Base-by-base conservation (phyloP, 1,140 invertebrate species). In the Lasaia peninsularis region DNA sequence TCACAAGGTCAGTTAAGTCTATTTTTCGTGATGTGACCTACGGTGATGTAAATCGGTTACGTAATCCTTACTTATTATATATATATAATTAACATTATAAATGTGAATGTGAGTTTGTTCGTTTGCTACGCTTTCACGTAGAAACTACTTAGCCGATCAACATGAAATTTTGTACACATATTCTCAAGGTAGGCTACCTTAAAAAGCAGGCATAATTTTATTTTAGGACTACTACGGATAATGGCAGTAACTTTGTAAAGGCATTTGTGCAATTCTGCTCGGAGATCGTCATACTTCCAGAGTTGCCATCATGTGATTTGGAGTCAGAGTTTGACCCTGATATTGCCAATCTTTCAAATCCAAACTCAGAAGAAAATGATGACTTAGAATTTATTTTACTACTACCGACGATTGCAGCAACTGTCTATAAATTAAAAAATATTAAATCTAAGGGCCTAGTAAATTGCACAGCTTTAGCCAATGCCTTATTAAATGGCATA, bases 401-500 rank as follows among this genome's bases (percentile, higher is more conserved):
- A 52, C 48, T 65, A 58, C 55, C 56, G 21, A 60, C 62, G 28
- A 57, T 64, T 60, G 54, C 62, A 57, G 51, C 62, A 57, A 60
- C 51, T 58, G 58, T 60, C 55, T 57, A 9, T 10, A 67, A 67
- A 60, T 63, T 67, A 55, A 62, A 67, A 58, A 58, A 63, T 67
- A 60, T 67, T 54, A 67, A 59, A 49, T 66, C 63, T 51, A 65
- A 65, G 58, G 63, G 58, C 28, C 55, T 60, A 55, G 37, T 58
- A 50, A 54, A 59, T 66, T 62, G 52, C 53, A 59, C 64, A 59
- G 35, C 56, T 62, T 59, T 62, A 66, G 59, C 64, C 64, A 62
- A 59, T 59, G 59, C 60, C 60, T 59, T 59, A 56, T 59, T 51
- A 35, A 34, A 24, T 50, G 59, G 59, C 52, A 66, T 62, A 59